Evolutionary conservation across 2,113 vertebrate genomes (phyloP).

Genomic region (Dissostichus mawsoni): DNA sequence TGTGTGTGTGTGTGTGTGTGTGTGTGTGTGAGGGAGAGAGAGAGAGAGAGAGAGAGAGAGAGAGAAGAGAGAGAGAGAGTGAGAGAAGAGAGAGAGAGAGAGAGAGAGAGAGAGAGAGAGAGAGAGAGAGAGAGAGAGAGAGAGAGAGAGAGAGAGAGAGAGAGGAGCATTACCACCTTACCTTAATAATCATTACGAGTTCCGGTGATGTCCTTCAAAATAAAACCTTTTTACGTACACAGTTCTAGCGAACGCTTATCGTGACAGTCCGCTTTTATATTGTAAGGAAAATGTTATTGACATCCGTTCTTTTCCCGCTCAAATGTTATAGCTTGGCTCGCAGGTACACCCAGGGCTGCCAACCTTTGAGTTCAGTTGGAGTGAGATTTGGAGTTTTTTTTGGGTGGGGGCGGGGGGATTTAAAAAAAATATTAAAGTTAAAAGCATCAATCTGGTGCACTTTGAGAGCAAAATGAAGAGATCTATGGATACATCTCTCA

Average conservation of each 20-base stretch:
- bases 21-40: neutral
- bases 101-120: neutral
- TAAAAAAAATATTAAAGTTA: too few relatives aligned
- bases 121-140: slow-evolving; percentile 27
- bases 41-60: slow-evolving; percentile 25
- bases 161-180: neutral
- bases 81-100: slow-evolving; percentile 12
- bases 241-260: fast-evolving
- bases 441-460: too few relatives aligned
- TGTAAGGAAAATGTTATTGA: neutral
- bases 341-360: neutral
- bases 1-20: too few relatives aligned
- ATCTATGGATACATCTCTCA: too few relatives aligned
- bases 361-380: too few relatives aligned
- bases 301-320: fast-evolving
- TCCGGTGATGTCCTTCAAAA: neutral
- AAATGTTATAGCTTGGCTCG: neutral
- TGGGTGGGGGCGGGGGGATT: too few relatives aligned
- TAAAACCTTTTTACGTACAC: neutral
- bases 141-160: slow-evolving; percentile 12
- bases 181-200: fast-evolving
- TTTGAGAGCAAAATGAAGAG: too few relatives aligned
- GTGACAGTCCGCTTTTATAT: slow-evolving; percentile 5
- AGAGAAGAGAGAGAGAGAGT: slow-evolving; percentile 9
- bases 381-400: too few relatives aligned